phyloP scores from a whole-genome alignment of 1,140 invertebrate genomes.

The Sitophilus oryzae region DNA sequence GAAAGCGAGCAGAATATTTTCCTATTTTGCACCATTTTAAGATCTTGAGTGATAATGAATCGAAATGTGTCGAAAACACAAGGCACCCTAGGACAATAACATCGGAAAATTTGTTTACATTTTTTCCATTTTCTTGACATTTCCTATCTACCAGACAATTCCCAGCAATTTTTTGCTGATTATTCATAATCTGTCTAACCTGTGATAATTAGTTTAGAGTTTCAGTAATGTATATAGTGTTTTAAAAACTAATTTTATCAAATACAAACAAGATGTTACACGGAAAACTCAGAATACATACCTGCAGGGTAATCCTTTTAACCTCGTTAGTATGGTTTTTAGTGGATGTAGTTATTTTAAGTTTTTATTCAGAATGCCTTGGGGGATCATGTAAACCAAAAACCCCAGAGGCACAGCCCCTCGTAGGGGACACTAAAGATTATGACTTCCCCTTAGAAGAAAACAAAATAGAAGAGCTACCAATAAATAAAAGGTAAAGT shows the following conservation, averaged over 20 bases:
- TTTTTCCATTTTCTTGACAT: conserved; percentile 17
- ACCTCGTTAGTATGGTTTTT: conserved; percentile 95
- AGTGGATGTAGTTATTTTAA: conserved; percentile 83
- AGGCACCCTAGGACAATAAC: background rate
- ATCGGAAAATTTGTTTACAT: conserved; percentile 19
- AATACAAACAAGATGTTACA: conserved; percentile 62
- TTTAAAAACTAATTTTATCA: conserved; percentile 5
- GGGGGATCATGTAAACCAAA: conserved; percentile 61
- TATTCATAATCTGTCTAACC: conserved; percentile 7
- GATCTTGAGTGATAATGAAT: background rate
- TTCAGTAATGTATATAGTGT: conserved; percentile 6
- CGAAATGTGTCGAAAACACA: background rate
- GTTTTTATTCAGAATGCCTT: conserved; percentile 89
- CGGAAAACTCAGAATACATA: conserved; percentile 83
- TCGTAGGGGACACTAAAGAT: conserved; percentile 10
- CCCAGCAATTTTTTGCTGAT: conserved; percentile 1
- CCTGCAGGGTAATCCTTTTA: conserved; percentile 87
- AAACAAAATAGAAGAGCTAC: conserved; percentile 16
- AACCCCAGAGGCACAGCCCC: conserved; percentile 42
- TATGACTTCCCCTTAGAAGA: conserved; percentile 20
- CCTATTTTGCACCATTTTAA: background rate
- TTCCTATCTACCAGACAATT: conserved; percentile 2
- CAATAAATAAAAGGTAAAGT: too few relatives aligned
- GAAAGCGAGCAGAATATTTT: background rate
- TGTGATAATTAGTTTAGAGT: conserved; percentile 18